phyloP scores from a whole-genome alignment of 1,140 invertebrate species.

The Aphis craccivora region DNA sequence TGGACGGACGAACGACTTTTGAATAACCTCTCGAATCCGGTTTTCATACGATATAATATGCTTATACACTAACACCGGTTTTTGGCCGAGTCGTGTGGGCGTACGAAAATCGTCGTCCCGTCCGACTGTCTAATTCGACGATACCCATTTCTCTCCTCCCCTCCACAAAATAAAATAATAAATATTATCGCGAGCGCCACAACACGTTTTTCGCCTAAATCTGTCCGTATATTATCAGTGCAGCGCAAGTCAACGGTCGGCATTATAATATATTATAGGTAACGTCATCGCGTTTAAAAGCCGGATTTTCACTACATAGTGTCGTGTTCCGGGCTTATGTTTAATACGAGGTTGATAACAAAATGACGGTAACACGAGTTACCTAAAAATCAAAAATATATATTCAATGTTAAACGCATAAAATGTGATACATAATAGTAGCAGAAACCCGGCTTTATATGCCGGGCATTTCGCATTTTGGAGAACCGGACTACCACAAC shows the following conservation, averaged over 20 bases:
- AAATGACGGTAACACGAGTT: not conserved
- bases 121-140: slow-evolving; percentile 16
- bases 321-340: not conserved
- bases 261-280: not conserved
- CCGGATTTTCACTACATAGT: not conserved
- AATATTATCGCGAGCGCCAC: not conserved
- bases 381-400: not conserved
- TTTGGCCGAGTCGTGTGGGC: slow-evolving; percentile 9
- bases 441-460: not conserved
- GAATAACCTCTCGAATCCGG: not conserved
- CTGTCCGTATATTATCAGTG: not conserved
- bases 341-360: not conserved
- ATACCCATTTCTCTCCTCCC: not conserved
- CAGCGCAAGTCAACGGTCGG: not conserved
- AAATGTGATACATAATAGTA: not conserved
- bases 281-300: not conserved
- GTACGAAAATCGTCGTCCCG: slow-evolving; percentile 27
- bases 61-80: not conserved
- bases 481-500: not conserved
- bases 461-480: not conserved
- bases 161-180: not conserved
- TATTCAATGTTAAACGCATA: not conserved
- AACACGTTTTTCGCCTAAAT: not conserved
- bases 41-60: not conserved
- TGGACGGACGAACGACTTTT: not conserved